Base-by-base conservation (phyloP, 2,797 vertebrate species). In the Lutjanus campechanus region DNA sequence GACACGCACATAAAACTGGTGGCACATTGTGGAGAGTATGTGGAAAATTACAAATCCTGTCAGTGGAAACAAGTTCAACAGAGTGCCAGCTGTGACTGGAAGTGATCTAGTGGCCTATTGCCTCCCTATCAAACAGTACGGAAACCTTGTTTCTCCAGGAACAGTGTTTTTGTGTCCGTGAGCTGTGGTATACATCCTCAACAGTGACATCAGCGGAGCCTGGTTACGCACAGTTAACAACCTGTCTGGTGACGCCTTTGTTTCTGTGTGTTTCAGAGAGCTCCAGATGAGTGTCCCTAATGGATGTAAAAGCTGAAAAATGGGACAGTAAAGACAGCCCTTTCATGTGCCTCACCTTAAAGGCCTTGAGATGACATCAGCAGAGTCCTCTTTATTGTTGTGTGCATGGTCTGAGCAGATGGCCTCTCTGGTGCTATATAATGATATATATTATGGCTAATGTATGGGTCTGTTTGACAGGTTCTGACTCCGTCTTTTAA, bases 31-130 rank as follows among this genome's bases (percentile, higher is more conserved):
- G 8, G 1, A 59, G 55, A 40, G 8, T 7, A 55, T 8, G 56
- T 82, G 84, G 86, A 90, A 91, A 91, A 81, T 77, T 73, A 87
- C 84, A 72, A 69, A 29, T 71, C 70, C 76, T 82, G 83, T 87
- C 72, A 69, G 69, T 73, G 83, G 59, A 80, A 87, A 66, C 29
- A 20, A 58, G 59, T 17, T 66, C 68, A 76, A 74, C 29, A 70
- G 50, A 73, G 61, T 36, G 36, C 16, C 83, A 85, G 81, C 80
- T 68, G 68, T 80, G 63, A 79, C 82, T 83, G 87, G 83, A 86
- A 83, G 70, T 68, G 77, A 84, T 82, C 51, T 16, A 50, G 46
- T 68, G 66, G 60, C 61, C 72, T 49, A 25, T 65, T 73, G 68
- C 58, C 40, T 11, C 0, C 53, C 70, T 70, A 62, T 56, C 25